Percentiles rank a stretch among this genome's conserved stretches.
These are phyloP conservation scores for Drosophila mayaguana DNA, from an alignment of 2,888 invertebrate genomes.

Conservation along the genomic window DNA sequence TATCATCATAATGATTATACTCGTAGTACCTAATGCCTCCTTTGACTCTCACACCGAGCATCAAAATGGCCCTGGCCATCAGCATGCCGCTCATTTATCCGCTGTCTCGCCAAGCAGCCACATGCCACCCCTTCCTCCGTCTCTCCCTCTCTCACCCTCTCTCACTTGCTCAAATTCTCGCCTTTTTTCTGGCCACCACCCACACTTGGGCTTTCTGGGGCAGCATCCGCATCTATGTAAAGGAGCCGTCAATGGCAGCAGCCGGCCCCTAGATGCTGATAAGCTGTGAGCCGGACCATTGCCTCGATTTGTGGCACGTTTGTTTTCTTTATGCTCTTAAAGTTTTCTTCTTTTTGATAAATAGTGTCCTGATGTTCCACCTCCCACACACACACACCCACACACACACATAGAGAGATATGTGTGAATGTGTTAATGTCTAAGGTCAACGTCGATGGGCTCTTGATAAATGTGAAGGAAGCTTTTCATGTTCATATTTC, in stretches of 20 bases:
- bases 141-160: background rate
- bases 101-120: conserved; percentile 11
- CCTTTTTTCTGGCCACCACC: conserved; percentile 50
- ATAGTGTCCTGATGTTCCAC: conserved; percentile 43
- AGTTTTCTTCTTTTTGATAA: conserved; percentile 48
- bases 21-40: conserved; percentile 61
- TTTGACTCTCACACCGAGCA: conserved; percentile 34
- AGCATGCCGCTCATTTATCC: conserved; percentile 27
- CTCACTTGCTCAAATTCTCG: conserved; percentile 55
- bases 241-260: conserved; percentile 70
- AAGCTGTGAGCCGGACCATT: conserved; percentile 59
- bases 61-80: conserved; percentile 49
- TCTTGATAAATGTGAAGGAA: conserved; percentile 67
- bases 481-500: conserved; percentile 78
- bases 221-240: conserved; percentile 29
- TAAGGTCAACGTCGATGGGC: conserved; percentile 60
- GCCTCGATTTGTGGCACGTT: conserved; percentile 63
- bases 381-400: background rate
- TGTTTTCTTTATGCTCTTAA: conserved; percentile 55
- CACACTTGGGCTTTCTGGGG: conserved; percentile 34
- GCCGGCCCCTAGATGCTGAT: conserved; percentile 65
- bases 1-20: conserved; percentile 80
- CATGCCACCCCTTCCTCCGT: background rate
- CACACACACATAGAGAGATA: conserved; percentile 2
- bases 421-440: conserved; percentile 77